phyloP scores from a whole-genome alignment of 64 coral and sea anemone genomes.

The Montipora cactus region DNA sequence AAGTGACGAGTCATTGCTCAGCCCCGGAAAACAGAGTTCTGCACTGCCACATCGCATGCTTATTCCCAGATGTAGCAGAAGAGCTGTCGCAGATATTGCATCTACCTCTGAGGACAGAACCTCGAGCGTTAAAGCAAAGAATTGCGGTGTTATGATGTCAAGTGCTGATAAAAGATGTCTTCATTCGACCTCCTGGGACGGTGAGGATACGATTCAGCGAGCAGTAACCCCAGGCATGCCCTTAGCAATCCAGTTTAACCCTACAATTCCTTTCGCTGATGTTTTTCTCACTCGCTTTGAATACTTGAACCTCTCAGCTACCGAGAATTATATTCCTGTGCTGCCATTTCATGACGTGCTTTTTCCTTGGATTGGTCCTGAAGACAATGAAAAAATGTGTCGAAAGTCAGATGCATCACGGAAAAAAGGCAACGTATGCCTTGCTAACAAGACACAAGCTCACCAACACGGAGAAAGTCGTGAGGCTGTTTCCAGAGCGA shows the following conservation, averaged over 20 bases:
- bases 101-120: background rate
- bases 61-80: background rate
- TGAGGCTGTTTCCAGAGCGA: background rate
- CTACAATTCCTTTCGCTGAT: background rate
- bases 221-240: background rate
- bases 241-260: background rate
- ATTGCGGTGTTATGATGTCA: background rate
- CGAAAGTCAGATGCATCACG: background rate
- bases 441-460: background rate
- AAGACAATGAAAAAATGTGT: background rate
- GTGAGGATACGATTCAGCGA: background rate
- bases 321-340: background rate
- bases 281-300: constrained; percentile 2
- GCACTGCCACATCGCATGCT: background rate
- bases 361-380: background rate
- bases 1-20: background rate
- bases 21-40: background rate
- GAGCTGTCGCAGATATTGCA: background rate
- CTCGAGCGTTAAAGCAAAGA: background rate
- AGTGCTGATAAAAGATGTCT: background rate
- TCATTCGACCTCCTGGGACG: background rate
- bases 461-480: too few relatives aligned
- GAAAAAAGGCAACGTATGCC: background rate
- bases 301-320: background rate
- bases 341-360: background rate